Evolutionary conservation across 2,113 vertebrate genomes (phyloP).

Genomic region (Taurulus bubalis): DNA sequence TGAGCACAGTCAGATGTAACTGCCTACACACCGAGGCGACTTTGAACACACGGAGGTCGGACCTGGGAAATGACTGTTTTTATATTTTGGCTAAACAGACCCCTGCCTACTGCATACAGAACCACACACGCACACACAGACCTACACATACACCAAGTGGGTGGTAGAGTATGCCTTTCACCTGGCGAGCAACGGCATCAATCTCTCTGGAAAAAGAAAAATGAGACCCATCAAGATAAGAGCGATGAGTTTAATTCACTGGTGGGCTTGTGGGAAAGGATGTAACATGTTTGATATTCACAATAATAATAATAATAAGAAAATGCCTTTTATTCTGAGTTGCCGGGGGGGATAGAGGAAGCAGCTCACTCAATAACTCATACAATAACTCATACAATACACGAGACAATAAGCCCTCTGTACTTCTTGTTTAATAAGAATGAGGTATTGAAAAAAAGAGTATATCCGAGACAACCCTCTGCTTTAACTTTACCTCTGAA

Average conservation of each 20-base stretch:
- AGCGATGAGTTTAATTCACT: slow-evolving; percentile 78
- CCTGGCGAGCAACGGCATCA: slow-evolving; percentile 60
- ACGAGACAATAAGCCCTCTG: neutral
- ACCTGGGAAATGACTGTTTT: slow-evolving; percentile 47
- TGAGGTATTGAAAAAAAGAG: neutral
- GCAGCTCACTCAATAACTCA: neutral
- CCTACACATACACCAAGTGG: slow-evolving; percentile 34
- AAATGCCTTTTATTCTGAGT: slow-evolving; percentile 52
- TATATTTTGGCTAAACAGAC: slow-evolving; percentile 45
- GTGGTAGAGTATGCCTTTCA: slow-evolving; percentile 65
- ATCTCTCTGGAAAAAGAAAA: slow-evolving; percentile 70
- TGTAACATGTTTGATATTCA: slow-evolving; percentile 63
- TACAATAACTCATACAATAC: slow-evolving; percentile 12
- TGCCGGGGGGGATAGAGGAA: slow-evolving; percentile 15
- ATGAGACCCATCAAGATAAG: slow-evolving; percentile 65
- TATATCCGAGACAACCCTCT: neutral
- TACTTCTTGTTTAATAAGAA: slow-evolving; percentile 1
- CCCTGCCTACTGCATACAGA: slow-evolving; percentile 5
- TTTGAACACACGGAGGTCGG: slow-evolving; percentile 51
- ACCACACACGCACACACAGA: slow-evolving; percentile 23
- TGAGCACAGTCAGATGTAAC: slow-evolving; percentile 57
- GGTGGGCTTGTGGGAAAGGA: slow-evolving; percentile 49
- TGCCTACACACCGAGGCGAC: slow-evolving; percentile 45
- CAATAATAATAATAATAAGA: slow-evolving; percentile 38
- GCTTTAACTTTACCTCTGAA: neutral